These are phyloP conservation scores for Heterodera schachtii DNA, from an alignment of 1,140 invertebrate genomes.

Conservation along the genomic window DNA sequence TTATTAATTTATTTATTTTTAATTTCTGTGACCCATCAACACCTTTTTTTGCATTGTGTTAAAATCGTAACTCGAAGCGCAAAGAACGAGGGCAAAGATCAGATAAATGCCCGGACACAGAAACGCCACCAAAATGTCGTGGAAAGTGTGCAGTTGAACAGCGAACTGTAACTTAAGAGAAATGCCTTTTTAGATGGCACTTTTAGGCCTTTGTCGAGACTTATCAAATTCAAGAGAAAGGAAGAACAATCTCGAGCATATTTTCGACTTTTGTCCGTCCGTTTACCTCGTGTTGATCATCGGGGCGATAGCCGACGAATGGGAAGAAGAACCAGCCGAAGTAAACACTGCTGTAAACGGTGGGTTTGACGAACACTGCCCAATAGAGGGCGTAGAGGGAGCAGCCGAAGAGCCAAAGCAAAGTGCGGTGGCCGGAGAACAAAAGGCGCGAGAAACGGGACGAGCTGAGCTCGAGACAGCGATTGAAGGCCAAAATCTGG, in stretches of 20 bases:
- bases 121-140: constrained; percentile 6
- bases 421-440: constrained; percentile 1
- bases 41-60: constrained; percentile 7
- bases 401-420: constrained; percentile 9
- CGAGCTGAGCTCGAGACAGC: no score
- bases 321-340: no score
- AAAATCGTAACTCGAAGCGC: background rate
- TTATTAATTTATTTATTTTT: background rate
- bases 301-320: no score
- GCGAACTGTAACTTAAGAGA: background rate
- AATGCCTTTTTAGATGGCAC: background rate
- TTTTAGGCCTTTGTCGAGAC: no score
- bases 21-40: background rate
- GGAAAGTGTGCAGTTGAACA: constrained; percentile 3
- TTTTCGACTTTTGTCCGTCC: background rate
- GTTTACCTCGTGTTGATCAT: background rate
- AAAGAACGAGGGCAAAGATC: background rate
- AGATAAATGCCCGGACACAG: constrained; percentile 5
- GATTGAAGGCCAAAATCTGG: no score
- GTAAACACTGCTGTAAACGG: no score
- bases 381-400: constrained; percentile 19
- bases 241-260: no score
- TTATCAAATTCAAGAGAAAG: no score
- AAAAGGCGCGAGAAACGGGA: background rate
- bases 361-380: background rate